Evolutionary conservation across 2,797 vertebrate species (phyloP).

Genomic region (Bryconaethiops microstoma): DNA sequence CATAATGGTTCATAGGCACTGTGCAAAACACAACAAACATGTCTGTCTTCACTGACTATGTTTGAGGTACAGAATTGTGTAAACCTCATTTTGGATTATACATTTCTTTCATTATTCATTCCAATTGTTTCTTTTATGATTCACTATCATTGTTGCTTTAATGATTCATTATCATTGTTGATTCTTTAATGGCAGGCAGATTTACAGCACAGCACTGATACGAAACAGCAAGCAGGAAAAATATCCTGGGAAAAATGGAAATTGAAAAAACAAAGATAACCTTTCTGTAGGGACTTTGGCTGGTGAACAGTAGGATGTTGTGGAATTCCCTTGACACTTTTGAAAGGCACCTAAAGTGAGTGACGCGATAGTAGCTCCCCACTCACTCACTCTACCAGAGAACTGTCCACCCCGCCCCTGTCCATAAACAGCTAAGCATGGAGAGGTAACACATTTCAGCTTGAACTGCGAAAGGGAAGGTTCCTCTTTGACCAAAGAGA

Average conservation of each 20-base stretch:
- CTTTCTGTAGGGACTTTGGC: not conserved
- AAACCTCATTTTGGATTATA: too few species aligned
- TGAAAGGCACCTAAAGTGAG: not conserved
- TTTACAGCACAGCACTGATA: not conserved
- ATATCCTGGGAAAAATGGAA: not conserved
- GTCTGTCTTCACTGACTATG: too few species aligned
- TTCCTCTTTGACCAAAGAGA: constrained; percentile 34
- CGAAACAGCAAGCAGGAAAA: not conserved
- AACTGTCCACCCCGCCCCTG: not conserved
- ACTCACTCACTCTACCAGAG: constrained; percentile 21
- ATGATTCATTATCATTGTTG: too few species aligned
- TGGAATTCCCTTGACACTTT: not conserved
- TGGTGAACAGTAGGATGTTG: not conserved
- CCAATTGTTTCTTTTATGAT: too few species aligned
- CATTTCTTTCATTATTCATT: not conserved
- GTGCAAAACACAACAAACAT: too few species aligned
- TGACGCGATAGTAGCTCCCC: not conserved
- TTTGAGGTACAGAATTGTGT: too few species aligned
- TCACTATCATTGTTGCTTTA: too few species aligned
- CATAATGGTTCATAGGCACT: too few species aligned
- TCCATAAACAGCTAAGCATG: constrained; percentile 25
- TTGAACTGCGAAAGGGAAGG: constrained; percentile 21
- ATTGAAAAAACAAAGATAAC: not conserved
- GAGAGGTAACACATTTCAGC: constrained; percentile 34
- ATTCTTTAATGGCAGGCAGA: too few species aligned